Base-by-base conservation (phyloP, 2,888 invertebrate genomes). In the Spisula subtruncata region DNA sequence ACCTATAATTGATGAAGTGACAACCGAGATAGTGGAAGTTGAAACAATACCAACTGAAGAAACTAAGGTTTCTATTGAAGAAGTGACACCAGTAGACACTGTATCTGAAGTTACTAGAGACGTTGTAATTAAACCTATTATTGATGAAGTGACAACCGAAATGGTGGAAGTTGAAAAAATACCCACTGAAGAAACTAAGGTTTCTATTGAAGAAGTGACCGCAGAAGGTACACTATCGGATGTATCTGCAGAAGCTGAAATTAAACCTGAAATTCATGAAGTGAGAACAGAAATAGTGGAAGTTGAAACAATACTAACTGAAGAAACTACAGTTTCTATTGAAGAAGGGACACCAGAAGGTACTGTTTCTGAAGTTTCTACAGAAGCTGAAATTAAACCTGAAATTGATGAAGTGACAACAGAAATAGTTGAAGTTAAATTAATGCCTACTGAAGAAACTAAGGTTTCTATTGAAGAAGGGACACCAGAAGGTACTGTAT, bases 141-240 rank as follows among this genome's bases (percentile, higher is more conserved):
- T 83, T 20, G 84, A 84, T 48, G 89, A 81, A 51, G 75, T 66
- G 1, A 0, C 82, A 16, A 25, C 35, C 20, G 92, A 89, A 66
- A 81, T 46, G 25, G 66, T 60, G 14, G 75, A 81, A 56, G 54
- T 86, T 80, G 86, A 89, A 86, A 46, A 85, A 12, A 84, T 85
- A 84, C 85, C 86, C 25, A 35, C 85, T 60, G 82, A 86, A 83
- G 88, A 81, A 66, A 85, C 86, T 6, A 60, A 89, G 25, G 88
- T 86, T 46, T 41, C 32, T n/a, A 80, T 66, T 79, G 84, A 80
- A 6, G 25, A 29, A 71, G 79, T 87, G 82, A 71, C 41, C 60
- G 18, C 35, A 80, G 88, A 86, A 75, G 66, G 80, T 5, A n/a
- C 81, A 66, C 56, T 89, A 12, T 29, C 83, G 35, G 89, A 90